phyloP scores from a whole-genome alignment of 2,888 invertebrate genomes.

The Nasonia oneida region DNA sequence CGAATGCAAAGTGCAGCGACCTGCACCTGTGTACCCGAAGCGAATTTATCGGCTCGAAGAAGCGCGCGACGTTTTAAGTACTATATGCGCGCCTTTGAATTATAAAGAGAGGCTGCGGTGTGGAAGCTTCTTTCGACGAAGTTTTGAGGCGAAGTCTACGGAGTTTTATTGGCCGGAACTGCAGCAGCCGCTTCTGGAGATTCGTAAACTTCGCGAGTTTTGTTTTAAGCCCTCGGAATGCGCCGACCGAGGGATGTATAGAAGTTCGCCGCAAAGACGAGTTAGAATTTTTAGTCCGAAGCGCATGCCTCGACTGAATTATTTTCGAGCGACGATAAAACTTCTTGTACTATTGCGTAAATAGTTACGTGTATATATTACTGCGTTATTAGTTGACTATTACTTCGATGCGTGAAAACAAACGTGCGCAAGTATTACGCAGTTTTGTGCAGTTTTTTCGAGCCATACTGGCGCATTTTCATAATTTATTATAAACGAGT shows the following conservation, averaged over 20 bases:
- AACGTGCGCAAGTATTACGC: too few relatives aligned
- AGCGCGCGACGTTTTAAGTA: not conserved
- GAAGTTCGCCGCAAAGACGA: not conserved
- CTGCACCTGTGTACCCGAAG: conserved; percentile 21
- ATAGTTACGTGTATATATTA: too few relatives aligned
- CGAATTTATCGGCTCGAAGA: conserved; percentile 38
- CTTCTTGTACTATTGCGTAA: not conserved
- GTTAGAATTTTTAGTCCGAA: not conserved
- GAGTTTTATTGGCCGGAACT: conserved; percentile 20
- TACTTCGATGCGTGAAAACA: too few relatives aligned
- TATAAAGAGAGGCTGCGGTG: not conserved
- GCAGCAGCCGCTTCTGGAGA: not conserved
- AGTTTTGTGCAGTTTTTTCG: too few relatives aligned
- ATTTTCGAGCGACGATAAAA: conserved; percentile 16
- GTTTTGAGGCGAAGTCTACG: not conserved
- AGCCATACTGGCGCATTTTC: too few relatives aligned
- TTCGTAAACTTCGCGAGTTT: conserved; percentile 22
- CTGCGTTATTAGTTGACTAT: too few relatives aligned
- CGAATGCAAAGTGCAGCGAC: conserved; percentile 36
- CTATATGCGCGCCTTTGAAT: not conserved
- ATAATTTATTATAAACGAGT: too few relatives aligned
- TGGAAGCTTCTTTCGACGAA: not conserved
- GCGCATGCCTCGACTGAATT: not conserved
- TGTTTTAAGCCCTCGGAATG: conserved; percentile 9
- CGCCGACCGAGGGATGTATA: not conserved